phyloP scores from a whole-genome alignment of 2,797 vertebrate species.

The Scyliorhinus canicula region DNA sequence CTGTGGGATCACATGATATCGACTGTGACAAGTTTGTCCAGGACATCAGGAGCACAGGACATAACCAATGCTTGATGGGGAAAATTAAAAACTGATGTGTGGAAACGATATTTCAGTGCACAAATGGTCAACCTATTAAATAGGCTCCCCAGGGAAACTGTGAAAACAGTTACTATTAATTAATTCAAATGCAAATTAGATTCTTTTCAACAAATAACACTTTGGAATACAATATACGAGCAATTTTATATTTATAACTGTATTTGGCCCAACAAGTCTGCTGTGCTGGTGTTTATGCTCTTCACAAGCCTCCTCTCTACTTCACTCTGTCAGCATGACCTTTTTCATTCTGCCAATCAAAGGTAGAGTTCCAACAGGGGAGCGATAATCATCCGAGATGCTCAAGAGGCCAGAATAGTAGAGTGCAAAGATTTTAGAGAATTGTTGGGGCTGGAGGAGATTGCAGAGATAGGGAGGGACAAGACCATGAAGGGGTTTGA shows the following conservation, averaged over 20 bases:
- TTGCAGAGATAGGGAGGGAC: not conserved
- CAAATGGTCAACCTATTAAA: not conserved
- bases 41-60: not conserved
- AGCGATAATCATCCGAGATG: too few relatives aligned
- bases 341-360: too few relatives aligned
- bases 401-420: too few relatives aligned
- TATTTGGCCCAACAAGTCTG: not conserved
- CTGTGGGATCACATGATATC: not conserved
- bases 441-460: not conserved
- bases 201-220: not conserved
- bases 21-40: not conserved
- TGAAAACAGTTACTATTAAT: not conserved
- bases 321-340: not conserved
- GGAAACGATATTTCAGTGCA: not conserved
- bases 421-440: not conserved
- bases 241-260: too few relatives aligned
- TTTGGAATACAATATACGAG: not conserved
- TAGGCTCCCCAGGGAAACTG: not conserved
- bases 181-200: not conserved
- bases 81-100: not conserved
- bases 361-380: too few relatives aligned
- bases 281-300: not conserved
- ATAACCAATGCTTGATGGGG: not conserved
- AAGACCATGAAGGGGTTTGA: not conserved
- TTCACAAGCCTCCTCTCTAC: too few relatives aligned